Evolutionary conservation across 2,797 vertebrate species (phyloP), one percentile per base, ranked within the genome.

Genomic region (Falco cherrug): DNA sequence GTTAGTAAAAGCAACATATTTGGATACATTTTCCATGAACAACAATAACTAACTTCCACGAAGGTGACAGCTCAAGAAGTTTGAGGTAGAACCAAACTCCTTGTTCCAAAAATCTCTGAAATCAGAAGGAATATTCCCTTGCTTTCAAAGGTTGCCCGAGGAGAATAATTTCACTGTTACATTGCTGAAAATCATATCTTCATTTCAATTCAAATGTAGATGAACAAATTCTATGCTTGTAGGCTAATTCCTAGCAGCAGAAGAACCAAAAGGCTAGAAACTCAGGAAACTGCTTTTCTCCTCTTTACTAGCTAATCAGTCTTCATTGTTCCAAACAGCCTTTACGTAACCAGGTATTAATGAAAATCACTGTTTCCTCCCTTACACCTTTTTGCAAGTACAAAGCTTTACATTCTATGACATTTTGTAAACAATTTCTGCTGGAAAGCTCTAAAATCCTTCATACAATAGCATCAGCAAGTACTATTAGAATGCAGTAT

Each of bases 161-260:
- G 47, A 96, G 84, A 95, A 91, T 95, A 57, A 95, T 88, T 96
- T 93, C 60, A 91, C 94, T 93, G 81, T 67, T 96, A 89, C 20
- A 73, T 15, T 10, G 6, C 65, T 89, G 84, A 92, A 97, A 95
- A 96, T 85, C 73, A 96, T 80, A 94, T 81, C 71, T 77, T 92
- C 89, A 91, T 91, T 93, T 97, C 91, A 95, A 90, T 97, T 96
- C 94, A 96, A 96, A 95, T 71, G 75, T 16, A 88, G 90, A 93
- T 21, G 61, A 97, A 84, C 16, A 3, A 86, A 96, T 94, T 89
- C 17, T 64, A 20, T 14, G 63, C 82, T 89, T 95, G 84, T 94
- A 96, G 91, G 84, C 67, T 96, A 91, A 68, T 60, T 47, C 63
- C 60, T 63, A 92, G 21, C 35, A 87, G 89, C 12, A 57, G 45